These are phyloP conservation scores for Venustaconcha ellipsiformis DNA, from an alignment of 1,140 invertebrate genomes.

Conservation along the genomic window DNA sequence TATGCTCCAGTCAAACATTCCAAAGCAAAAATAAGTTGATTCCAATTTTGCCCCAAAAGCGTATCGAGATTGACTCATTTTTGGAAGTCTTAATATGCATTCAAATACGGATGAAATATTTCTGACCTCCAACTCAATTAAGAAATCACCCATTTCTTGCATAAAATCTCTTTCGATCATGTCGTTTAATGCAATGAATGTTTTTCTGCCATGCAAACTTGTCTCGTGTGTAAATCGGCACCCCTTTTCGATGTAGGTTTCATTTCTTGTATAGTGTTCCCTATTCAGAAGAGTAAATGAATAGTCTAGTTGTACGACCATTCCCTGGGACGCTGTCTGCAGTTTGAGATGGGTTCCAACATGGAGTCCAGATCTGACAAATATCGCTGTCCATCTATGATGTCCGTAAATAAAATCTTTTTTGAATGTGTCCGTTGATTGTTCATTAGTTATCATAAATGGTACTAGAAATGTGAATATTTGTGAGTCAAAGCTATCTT, in stretches of 20 bases:
- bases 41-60: constrained; percentile 73
- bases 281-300: constrained; percentile 88
- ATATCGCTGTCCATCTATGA: constrained; percentile 87
- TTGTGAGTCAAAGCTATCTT: constrained; percentile 86
- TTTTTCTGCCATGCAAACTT: constrained; percentile 81
- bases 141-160: constrained; percentile 86
- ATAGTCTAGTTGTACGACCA: constrained; percentile 79
- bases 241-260: constrained; percentile 82
- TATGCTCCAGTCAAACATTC: constrained; percentile 88
- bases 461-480: constrained; percentile 71
- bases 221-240: constrained; percentile 79
- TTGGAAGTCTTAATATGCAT: constrained; percentile 69
- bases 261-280: constrained; percentile 81
- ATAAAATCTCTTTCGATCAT: constrained; percentile 82
- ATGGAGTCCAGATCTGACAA: constrained; percentile 83
- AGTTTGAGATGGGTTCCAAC: constrained; percentile 86
- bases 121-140: constrained; percentile 84
- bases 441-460: constrained; percentile 42
- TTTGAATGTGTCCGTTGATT: constrained; percentile 46
- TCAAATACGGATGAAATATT: constrained; percentile 84
- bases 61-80: constrained; percentile 36
- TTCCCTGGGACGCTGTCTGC: constrained; percentile 79
- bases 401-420: constrained; percentile 85
- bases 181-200: constrained; percentile 84
- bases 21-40: constrained; percentile 81